Base-by-base conservation (phyloP, 2,888 invertebrate genomes). In the Pseudeuparius sepicola region DNA sequence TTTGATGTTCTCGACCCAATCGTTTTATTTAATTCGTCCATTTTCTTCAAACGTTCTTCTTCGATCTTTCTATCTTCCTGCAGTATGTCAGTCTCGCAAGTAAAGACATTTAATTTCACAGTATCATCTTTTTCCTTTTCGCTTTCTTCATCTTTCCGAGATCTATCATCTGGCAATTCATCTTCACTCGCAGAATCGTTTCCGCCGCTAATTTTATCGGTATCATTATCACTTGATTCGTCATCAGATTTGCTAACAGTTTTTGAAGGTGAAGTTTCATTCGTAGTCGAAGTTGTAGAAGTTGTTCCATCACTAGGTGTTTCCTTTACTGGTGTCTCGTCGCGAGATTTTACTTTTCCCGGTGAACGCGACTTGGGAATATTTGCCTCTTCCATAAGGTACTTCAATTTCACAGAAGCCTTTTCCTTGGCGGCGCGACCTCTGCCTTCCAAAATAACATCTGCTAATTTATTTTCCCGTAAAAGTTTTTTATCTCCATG, bases 31-130 rank as follows among this genome's bases (percentile, higher is more conserved):
- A 70, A 57, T 43, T 68, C 67, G 24, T 66, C 61, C 69, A 70
- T 70, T 39, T 60, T 65, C 34, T 63, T 60, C 29, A 65, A 56
- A 1, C 68, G 57, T 41, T 67, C 64, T 23, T 63, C 53, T 40
- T 67, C 64, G 32, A 68, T 65, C 39, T 63, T 62, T 4, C 58
- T 55, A 23, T 68, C 67, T 24, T 64, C 64, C 24, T 63, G 57
- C 10, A 60, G 57, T 4, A 64, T 40, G 29, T 66, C 66, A 2
- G 53, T 51, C 16, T 51, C 47, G 31, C 52, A 55, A 11, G 56
- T 57, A 31, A 59, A 59, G 0, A 55, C 55, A 12, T 52, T 56
- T 41, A 50, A 41, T 14, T 54, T 50, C 2, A 51, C 31, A 16
- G 2, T 33, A 29, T 32, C 16, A 17, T 41, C 38, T 10, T 37